Evolutionary conservation across 2,888 invertebrate genomes (phyloP).

Genomic region (Dexiosoma caninum): DNA sequence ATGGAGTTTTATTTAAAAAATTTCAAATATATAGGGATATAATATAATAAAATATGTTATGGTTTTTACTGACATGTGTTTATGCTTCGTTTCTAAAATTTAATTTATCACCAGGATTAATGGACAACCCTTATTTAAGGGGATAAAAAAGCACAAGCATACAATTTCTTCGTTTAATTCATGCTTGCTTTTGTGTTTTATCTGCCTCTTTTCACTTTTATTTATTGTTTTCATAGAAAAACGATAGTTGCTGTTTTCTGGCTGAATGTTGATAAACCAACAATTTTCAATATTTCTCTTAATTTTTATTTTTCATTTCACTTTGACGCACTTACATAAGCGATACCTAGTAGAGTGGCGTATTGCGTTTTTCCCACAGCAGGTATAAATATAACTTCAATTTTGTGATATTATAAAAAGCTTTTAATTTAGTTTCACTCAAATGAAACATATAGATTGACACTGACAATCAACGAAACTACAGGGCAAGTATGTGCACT

Average conservation of each 20-base stretch:
- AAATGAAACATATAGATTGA: no score
- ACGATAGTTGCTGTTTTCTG: constrained; percentile 12
- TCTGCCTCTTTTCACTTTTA: neutral
- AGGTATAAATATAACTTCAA: no score
- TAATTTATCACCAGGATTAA: neutral
- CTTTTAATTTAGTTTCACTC: no score
- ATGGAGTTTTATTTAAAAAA: no score
- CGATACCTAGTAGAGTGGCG: neutral
- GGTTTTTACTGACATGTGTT: neutral
- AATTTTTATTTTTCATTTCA: neutral
- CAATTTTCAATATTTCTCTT: neutral
- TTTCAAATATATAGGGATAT: no score
- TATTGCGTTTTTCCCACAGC: no score
- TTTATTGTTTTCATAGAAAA: neutral
- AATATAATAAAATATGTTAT: no score
- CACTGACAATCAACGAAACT: no score
- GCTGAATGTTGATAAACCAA: constrained; percentile 20
- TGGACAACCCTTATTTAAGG: neutral
- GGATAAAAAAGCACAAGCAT: neutral
- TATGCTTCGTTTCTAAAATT: neutral
- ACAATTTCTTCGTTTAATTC: neutral
- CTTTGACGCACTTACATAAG: no score
- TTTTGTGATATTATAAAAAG: no score
- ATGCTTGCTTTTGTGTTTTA: neutral
- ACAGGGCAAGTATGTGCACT: neutral